phyloP scores from a whole-genome alignment of 2,797 vertebrate species.

The Varecia variegata region DNA sequence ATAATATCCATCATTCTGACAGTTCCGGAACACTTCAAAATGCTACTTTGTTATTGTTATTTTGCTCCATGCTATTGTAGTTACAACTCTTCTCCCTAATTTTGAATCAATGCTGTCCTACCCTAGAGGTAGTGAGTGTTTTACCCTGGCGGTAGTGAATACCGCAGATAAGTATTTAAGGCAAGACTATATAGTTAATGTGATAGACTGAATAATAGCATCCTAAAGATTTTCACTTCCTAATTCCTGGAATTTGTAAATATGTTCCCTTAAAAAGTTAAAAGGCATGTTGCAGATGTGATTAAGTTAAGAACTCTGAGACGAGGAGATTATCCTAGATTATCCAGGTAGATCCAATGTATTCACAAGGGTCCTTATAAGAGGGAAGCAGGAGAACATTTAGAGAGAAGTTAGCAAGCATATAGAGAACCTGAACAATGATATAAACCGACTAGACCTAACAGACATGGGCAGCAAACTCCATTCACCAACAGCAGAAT shows the following conservation, averaged over 20 bases:
- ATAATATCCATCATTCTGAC: constrained; percentile 16
- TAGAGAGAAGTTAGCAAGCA: not conserved
- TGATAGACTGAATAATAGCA: not conserved
- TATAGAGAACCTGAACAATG: not conserved
- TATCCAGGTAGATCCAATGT: not conserved
- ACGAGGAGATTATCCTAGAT: not conserved
- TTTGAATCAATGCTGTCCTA: constrained; percentile 10
- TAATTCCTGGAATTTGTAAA: not conserved
- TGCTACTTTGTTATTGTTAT: not conserved
- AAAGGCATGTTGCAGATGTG: not conserved
- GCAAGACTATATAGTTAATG: not conserved
- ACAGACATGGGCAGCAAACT: not conserved
- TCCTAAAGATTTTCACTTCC: not conserved
- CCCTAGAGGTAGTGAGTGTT: not conserved
- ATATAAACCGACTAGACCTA: not conserved
- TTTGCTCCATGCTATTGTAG: not conserved
- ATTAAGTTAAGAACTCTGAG: constrained; percentile 18
- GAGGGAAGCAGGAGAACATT: not conserved
- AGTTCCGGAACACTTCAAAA: constrained; percentile 8
- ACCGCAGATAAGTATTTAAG: not conserved
- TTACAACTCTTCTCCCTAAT: not conserved
- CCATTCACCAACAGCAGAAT: not conserved
- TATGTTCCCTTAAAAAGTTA: not conserved
- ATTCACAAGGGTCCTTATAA: not conserved
- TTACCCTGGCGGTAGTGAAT: not conserved